Percentiles rank a stretch among this genome's conserved stretches.
Evolutionary conservation across 1,140 invertebrate genomes (phyloP).

Genomic region (Cheumatopsyche charites): DNA sequence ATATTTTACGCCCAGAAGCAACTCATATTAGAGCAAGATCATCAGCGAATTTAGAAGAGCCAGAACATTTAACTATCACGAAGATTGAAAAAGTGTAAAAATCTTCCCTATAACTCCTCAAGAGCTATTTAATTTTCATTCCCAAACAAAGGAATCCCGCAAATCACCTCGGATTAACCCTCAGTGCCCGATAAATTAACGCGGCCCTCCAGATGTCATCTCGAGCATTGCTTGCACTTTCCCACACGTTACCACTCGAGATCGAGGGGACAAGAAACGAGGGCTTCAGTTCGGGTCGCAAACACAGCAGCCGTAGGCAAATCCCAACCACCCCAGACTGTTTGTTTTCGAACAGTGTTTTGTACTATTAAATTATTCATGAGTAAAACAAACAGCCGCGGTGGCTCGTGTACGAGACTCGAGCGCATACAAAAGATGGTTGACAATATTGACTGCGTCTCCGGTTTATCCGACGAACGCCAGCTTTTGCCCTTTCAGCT

Average conservation of each 20-base stretch:
- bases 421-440: conserved; percentile 34
- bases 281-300: conserved; percentile 21
- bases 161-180: neutral
- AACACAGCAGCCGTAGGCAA: conserved; percentile 42
- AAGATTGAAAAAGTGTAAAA: no score
- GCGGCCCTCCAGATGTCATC: conserved; percentile 21
- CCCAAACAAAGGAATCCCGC: no score
- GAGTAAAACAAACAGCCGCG: conserved; percentile 46
- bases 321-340: conserved; percentile 40
- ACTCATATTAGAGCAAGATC: no score
- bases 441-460: conserved; percentile 37
- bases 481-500: neutral
- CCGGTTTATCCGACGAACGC: neutral
- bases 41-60: no score
- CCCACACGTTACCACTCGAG: conserved; percentile 23
- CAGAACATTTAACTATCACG: no score
- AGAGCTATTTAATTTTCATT: no score
- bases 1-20: no score
- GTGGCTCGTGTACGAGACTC: conserved; percentile 40
- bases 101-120: no score
- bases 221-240: conserved; percentile 19
- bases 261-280: conserved; percentile 16
- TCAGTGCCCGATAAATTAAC: conserved; percentile 18
- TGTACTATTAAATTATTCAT: conserved; percentile 50
- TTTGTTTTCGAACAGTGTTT: conserved; percentile 49